Percentiles rank a stretch among this genome's conserved stretches.
Conservation (phyloP, 2,888 invertebrate species). For the Cheilosia urbana region DNA sequence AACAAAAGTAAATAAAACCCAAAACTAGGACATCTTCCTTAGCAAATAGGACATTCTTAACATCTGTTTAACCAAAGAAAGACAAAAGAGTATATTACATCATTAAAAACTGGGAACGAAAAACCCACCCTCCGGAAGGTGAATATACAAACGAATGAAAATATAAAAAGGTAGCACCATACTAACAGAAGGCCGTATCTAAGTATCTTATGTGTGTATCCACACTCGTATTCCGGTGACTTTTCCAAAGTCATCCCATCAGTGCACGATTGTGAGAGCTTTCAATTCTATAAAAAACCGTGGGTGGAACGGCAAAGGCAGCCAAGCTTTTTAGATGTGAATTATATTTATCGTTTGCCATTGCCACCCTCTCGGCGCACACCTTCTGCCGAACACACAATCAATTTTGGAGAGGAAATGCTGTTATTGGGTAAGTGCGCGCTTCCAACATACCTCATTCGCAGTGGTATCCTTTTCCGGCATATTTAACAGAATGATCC, state of each 20-base stretch:
- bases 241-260: conserved; percentile 67
- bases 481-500: conserved; percentile 54
- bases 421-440: conserved; percentile 16
- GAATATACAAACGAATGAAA: conserved; percentile 26
- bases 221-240: conserved; percentile 59
- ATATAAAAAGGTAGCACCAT: not conserved
- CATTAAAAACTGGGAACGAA: conserved; percentile 37
- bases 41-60: conserved; percentile 30
- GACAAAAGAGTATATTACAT: conserved; percentile 36
- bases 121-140: conserved; percentile 22
- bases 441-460: conserved; percentile 47
- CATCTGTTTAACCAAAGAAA: not conserved
- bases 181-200: not conserved
- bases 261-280: conserved; percentile 46
- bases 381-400: not conserved
- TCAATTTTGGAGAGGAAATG: conserved; percentile 32
- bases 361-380: conserved; percentile 2
- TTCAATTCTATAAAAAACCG: conserved; percentile 25
- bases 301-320: conserved; percentile 40
- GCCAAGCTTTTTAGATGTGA: conserved; percentile 57
- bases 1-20: no score
- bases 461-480: conserved; percentile 53
- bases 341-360: conserved; percentile 34
- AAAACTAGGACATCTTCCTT: conserved; percentile 1
- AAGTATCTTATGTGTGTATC: conserved; percentile 9